Evolutionary conservation across 2,113 vertebrate species (phyloP), one percentile per base, ranked within the genome.

Genomic region (Notarius lentiginosus): DNA sequence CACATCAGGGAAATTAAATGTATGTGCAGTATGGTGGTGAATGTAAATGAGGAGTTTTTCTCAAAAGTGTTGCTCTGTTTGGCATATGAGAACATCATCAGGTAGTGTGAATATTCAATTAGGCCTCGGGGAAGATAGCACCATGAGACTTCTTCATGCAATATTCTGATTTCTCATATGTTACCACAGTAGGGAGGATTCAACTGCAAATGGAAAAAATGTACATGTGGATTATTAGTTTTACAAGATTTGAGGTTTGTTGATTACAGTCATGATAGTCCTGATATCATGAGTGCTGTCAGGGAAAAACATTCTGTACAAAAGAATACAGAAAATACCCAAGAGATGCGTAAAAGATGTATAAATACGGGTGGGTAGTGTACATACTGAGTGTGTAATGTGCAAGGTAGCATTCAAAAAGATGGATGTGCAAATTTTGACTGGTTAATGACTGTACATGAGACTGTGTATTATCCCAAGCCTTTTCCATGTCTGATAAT

Each of bases 51-150:
- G 58, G 17, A 34, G 27, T 30, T 63, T 63, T 20, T 10, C 77
- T 58, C 30, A 27, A 80, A 22, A 61, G 1, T 12, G 79, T 12
- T 82, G 61, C 6, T 18, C 6, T 27, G 15, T 68, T 68, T 51
- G 63, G 47, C 9, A 7, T 27, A n/a, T 30, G n/a, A 68, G 61
- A 55, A 53, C 61, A 83, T n/a, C 0, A 9, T 8, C 24, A 65
- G 80, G 34, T 41, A 47, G 61, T 68, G 8, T 83, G 49, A 83
- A 68, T 83, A 68, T 53, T 68, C n/a, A 49, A 30, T 53, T 30
- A 55, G 63, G 14, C 82, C 49, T 83, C 49, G 10, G 63, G 63
- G 49, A 20, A 27, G 53, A 58, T 56, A 30, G 47, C 41, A 68
- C 7, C 81, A 55, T 10, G 12, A 53, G 65, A 83, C 49, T 30